Base-by-base conservation (phyloP, 2,888 invertebrate genomes). In the Lacanobia oleracea region DNA sequence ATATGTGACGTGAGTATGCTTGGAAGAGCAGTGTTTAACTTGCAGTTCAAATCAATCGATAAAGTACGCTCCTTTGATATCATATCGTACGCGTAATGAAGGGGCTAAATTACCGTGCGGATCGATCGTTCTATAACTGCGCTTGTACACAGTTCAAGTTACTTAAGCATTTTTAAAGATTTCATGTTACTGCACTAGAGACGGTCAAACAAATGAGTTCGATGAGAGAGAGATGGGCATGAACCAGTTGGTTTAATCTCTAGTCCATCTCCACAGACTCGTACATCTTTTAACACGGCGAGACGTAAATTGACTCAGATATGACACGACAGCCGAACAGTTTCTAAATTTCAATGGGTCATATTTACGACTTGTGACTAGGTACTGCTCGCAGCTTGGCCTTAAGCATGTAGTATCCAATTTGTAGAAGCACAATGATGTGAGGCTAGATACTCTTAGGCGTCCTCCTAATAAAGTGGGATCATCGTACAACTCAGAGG, bases 1-100 rank as follows among this genome's bases (percentile, higher is more conserved):
- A n/a, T 67, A 59, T 57, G 7, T 40, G 33, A 56, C 12, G 10
- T 21, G 4, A 45, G 14, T 63, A 10, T 59, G 37, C 51, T 57
- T 50, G 56, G 51, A 14, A 27, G 40, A 73, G 27, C 33, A 18
- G 37, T 61, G 60, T 40, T 21, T 57, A 21, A 40, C 45, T 70
- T 51, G 18, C n/a, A 51, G 50, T 56, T 69, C 33, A 14, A 60
- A 43, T 43, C 43, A 75, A 56, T 61, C 16, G 54, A 45, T 75
- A 12, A 27, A 72, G 54, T 56, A 56, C 27, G 9, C 6, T 21
- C 16, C 23, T 68, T 76, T 50, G 54, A 76, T 75, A 75, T 56
- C 16, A 50, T 68, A 50, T 68, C 43, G 48, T 54, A n/a, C 18
- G 21, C 18, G 21, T 67, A 77, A 77, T 43, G 14, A 67, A 27